Percentiles rank a stretch among this genome's conserved stretches.
These are phyloP conservation scores for Bombus difficillimus DNA, from an alignment of 1,140 invertebrate species.

Conservation along the genomic window DNA sequence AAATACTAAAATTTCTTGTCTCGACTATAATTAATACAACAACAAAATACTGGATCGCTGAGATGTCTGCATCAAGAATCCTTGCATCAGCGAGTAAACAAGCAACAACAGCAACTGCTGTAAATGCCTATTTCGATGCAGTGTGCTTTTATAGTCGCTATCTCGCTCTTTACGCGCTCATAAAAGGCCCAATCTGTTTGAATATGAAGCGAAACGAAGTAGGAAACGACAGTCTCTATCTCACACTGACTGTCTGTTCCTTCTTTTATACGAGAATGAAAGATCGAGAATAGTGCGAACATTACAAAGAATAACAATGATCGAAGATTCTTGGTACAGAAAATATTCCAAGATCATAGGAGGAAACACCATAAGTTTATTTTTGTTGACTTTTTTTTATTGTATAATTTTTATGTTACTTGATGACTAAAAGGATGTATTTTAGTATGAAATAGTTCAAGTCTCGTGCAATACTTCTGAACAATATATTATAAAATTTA, in stretches of 20 bases:
- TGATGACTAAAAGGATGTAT: background rate
- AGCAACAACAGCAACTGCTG: background rate
- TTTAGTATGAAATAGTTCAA: background rate
- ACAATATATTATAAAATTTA: no score
- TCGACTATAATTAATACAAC: background rate
- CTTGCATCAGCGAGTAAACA: constrained; percentile 3
- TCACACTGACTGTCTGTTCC: background rate
- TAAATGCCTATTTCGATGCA: background rate
- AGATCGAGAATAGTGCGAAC: background rate
- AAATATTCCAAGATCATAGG: background rate
- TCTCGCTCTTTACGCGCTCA: constrained; percentile 18
- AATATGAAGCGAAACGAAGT: constrained; percentile 9
- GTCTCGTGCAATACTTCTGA: no score
- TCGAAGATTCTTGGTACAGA: background rate
- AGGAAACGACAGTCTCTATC: background rate
- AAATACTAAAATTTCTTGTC: background rate
- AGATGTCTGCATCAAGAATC: background rate
- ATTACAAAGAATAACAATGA: background rate
- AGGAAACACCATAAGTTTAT: background rate
- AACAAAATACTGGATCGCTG: background rate
- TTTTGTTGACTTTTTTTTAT: background rate
- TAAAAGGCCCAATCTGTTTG: constrained; percentile 19
- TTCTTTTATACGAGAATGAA: background rate
- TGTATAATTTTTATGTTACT: background rate
- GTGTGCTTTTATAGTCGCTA: background rate